Base-by-base conservation (phyloP, 2,797 vertebrate genomes). In the Picus viridis region DNA sequence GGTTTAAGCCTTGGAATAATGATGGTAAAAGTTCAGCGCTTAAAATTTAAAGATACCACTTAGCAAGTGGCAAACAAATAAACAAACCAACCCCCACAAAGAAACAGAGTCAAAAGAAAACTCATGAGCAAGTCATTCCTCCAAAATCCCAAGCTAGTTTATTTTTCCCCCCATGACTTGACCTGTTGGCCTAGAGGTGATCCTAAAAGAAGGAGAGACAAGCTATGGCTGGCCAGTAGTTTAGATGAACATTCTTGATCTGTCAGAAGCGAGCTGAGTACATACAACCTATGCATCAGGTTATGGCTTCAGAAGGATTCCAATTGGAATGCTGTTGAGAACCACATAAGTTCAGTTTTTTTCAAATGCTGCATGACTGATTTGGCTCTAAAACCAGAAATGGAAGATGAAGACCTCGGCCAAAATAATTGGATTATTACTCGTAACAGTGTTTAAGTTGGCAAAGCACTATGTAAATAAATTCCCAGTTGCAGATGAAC, bases 221-320 rank as follows among this genome's bases (percentile, higher is more conserved):
- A 30, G 43, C 56, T 54, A 6, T 70, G 62, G 9, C 57, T 88
- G 32, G 1, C 49, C 77, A 76, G 3, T 76, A 12, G 29, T 86
- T 85, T 81, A 82, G 23, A 56, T 78, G 62, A 78, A 30, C 45
- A 10, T 47, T 86, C 24, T 81, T 72, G 26, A 75, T 90, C 67
- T 93, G 54, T 81, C 54, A 86, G 88, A 94, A 94, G 47, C 65
- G 81, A 72, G 27, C 20, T 70, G 32, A 71, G 49, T 89, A 85
- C 81, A 87, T 80, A 64, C 54, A 91, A 90, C 51, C 51, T 93
- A 18, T 90, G 63, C 64, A 68, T 89, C 61, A 86, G 73, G 7
- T 92, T 89, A 87, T 83, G 70, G 61, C 87, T 94, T 96, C 89
- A 89, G 85, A 92, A 93, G 86, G 49, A 88, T 86, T 43, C 61